Percentiles rank a stretch among this genome's conserved stretches.
phyloP scores from a whole-genome alignment of 2,888 invertebrate species.

The Cheilosia vernalis region DNA sequence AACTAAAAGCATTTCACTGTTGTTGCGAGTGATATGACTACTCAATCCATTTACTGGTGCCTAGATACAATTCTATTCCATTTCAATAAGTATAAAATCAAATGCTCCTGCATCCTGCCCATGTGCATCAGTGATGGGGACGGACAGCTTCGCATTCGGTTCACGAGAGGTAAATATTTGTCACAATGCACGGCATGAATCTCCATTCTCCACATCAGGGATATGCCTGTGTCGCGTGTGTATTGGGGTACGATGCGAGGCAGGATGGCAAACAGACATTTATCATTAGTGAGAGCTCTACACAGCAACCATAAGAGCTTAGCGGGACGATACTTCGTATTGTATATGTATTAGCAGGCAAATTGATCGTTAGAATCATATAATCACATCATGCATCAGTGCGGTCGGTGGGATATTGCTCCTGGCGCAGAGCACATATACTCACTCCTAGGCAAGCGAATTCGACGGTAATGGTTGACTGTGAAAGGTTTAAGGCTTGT shows the following conservation, averaged over 20 bases:
- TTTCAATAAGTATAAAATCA: constrained; percentile 53
- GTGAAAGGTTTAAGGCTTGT: no score
- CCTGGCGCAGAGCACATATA: no score
- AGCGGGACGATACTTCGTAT: constrained; percentile 34
- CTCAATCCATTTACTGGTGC: not conserved
- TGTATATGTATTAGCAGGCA: constrained; percentile 46
- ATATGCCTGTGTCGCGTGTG: no score
- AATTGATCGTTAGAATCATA: constrained; percentile 63
- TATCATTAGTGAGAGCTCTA: constrained; percentile 60
- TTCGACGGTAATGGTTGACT: no score
- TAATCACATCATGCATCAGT: constrained; percentile 48
- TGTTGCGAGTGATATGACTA: not conserved
- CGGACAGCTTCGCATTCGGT: constrained; percentile 41
- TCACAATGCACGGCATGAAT: constrained; percentile 42
- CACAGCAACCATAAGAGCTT: constrained; percentile 37
- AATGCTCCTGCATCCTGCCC: constrained; percentile 35
- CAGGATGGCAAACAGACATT: constrained; percentile 31
- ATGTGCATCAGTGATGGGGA: not conserved
- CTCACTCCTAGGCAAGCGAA: no score
- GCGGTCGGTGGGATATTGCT: constrained; percentile 13
- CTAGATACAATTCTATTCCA: constrained; percentile 22
- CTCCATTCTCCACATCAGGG: no score
- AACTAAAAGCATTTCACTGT: constrained; percentile 38
- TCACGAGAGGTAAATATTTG: constrained; percentile 52
- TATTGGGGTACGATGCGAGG: not conserved